Percentiles rank a stretch among this genome's conserved stretches.
Evolutionary conservation across 2,113 vertebrate genomes (phyloP).

Genomic region (Saccopteryx bilineata): DNA sequence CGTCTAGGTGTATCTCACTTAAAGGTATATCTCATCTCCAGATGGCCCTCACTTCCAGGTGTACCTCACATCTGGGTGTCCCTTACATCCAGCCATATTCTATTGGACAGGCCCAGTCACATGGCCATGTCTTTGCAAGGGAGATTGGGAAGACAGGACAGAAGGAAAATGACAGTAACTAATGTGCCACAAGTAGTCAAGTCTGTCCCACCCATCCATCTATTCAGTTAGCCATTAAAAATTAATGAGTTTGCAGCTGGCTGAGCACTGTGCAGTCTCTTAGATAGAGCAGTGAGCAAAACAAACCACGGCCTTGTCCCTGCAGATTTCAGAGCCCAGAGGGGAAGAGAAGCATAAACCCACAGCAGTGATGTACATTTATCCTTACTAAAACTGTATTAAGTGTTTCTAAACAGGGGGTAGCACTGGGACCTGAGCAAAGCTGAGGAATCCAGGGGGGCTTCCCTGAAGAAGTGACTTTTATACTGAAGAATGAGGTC

Average conservation of each 20-base stretch:
- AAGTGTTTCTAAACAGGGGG: background rate
- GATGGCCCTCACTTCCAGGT: background rate
- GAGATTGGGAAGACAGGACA: background rate
- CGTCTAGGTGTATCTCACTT: background rate
- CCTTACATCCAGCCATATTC: background rate
- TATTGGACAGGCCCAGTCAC: background rate
- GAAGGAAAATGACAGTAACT: background rate
- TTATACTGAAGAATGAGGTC: background rate
- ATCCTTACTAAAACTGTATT: background rate
- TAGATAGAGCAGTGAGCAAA: background rate
- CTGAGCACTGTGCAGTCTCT: background rate
- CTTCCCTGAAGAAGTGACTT: background rate
- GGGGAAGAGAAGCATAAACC: background rate
- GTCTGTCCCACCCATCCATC: background rate
- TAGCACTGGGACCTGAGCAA: background rate
- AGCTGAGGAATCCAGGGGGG: background rate
- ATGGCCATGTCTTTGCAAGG: background rate
- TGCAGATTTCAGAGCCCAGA: background rate
- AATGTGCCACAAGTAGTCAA: background rate
- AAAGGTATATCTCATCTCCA: background rate
- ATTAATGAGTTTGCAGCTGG: background rate
- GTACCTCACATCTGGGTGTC: background rate
- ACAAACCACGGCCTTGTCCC: background rate
- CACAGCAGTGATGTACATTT: background rate
- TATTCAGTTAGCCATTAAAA: background rate